Evolutionary conservation across 92 coral and sea anemone species (phyloP).

Genomic region (Palythoa grandiflora): DNA sequence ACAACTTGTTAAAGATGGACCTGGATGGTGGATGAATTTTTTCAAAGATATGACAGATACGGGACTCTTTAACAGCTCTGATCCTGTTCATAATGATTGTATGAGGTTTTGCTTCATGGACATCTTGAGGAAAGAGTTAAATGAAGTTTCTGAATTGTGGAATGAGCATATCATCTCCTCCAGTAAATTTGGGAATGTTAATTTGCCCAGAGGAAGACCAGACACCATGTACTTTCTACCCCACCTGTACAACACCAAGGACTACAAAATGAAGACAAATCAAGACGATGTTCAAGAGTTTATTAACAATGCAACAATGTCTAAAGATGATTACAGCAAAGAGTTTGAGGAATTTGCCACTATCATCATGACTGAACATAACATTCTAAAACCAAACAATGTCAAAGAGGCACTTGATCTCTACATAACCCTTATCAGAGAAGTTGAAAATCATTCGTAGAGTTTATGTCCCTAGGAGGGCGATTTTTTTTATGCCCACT

Average conservation of each 20-base stretch:
- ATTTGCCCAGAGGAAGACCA: slow-evolving; percentile 51
- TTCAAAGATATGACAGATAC: slow-evolving; percentile 59
- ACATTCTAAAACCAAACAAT: slow-evolving; percentile 42
- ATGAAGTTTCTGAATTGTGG: slow-evolving; percentile 61
- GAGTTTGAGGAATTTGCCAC: slow-evolving; percentile 57
- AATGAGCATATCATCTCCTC: slow-evolving; percentile 55
- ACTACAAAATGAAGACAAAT: slow-evolving; percentile 26
- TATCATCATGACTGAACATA: slow-evolving; percentile 41
- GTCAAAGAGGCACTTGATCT: slow-evolving; percentile 45
- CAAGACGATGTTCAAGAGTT: slow-evolving; percentile 1
- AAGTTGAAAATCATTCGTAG: slow-evolving; percentile 7
- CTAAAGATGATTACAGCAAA: slow-evolving; percentile 42
- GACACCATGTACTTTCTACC: slow-evolving; percentile 54
- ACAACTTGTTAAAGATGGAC: slow-evolving; percentile 56
- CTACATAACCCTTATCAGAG: slow-evolving; percentile 18
- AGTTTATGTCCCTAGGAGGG: background rate
- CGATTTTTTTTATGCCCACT: too few relatives aligned
- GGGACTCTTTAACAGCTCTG: slow-evolving; percentile 40
- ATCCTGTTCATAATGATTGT: slow-evolving; percentile 53
- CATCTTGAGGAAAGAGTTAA: slow-evolving; percentile 53
- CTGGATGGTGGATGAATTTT: slow-evolving; percentile 66
- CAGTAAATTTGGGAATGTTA: slow-evolving; percentile 59
- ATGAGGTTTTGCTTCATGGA: slow-evolving; percentile 65
- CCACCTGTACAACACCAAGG: slow-evolving; percentile 36
- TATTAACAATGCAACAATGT: slow-evolving; percentile 41